Base-by-base conservation (phyloP, 2,888 invertebrate species). In the Chymomyza amoena region DNA sequence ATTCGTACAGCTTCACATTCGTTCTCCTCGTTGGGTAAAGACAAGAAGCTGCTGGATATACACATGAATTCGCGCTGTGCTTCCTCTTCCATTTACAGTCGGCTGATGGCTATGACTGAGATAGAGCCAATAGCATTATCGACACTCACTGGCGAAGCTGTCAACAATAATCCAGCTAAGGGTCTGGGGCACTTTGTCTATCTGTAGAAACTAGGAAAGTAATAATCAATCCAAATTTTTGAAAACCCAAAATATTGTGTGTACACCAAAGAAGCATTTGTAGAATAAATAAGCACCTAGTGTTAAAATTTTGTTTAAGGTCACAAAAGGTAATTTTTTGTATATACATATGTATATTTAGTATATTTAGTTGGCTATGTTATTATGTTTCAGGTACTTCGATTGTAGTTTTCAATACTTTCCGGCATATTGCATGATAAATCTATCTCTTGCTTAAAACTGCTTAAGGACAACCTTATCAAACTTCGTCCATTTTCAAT, bases 161-260 rank as follows among this genome's bases (percentile, higher is more conserved):
- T 92, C 16, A 92, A 92, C 75, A 91, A 92, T 77, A 89, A 92
- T 79, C 92, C 92, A 10, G 84, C 91, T 39, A 90, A 90, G 74
- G 92, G 92, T 45, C 77, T 91, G 69, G 92, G 92, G 3, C 92
- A 92, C 81, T 92, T 90, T 77, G 90, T 92, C 52, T 92, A 92
- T 68, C 89, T 92, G 78, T 92, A 89, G 84, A 7, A 18, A 5
- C 13, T n/a, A 54, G 16, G 2, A 1, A 6, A 16, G 18, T 10
- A 54, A 25, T 5, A 18, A 20, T 25, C 57, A 18, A 18, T 4
- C 57, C 57, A 54, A 54, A 54, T 15, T 10, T 16, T 1, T 18
- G 16, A 54, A 54, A 9, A 54, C 54, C 54, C 64, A 70, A 77
- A 69, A 61, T 70, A 72, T 73, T 79, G 80, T 81, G 77, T 78